Percentiles rank a stretch among this genome's conserved stretches.
Conservation (phyloP, 1,140 invertebrate genomes). For the Wiebesia pumilae region DNA sequence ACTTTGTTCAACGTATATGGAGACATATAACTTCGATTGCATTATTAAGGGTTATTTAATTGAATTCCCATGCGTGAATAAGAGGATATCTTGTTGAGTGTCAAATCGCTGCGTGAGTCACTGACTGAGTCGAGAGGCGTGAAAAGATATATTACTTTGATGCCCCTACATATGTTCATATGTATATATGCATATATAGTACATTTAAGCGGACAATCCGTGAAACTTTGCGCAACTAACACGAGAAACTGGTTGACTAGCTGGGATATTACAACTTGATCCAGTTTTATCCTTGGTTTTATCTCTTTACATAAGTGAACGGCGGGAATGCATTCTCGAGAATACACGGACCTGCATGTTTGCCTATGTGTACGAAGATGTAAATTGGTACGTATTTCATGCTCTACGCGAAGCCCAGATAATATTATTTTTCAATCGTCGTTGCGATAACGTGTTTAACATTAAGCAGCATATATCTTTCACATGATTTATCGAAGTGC, state of each 20-base stretch:
- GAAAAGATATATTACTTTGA: conserved; percentile 11
- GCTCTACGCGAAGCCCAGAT: background rate
- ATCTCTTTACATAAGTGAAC: conserved; percentile 40
- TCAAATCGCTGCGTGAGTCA: background rate
- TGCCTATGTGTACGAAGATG: background rate
- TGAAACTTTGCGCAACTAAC: background rate
- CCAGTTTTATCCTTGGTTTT: conserved; percentile 43
- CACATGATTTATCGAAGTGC: background rate
- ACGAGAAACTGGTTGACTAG: conserved; percentile 18
- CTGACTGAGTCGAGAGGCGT: background rate
- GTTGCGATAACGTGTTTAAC: background rate
- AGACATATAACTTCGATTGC: background rate
- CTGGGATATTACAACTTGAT: conserved; percentile 43
- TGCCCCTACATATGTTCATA: background rate
- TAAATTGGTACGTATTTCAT: conserved; percentile 22
- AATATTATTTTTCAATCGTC: conserved; percentile 8
- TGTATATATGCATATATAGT: too few relatives aligned
- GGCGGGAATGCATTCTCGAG: conserved; percentile 22
- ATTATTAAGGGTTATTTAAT: background rate
- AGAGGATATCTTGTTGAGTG: background rate
- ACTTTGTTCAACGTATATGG: too few relatives aligned
- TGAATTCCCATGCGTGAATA: background rate
- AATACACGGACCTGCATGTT: background rate
- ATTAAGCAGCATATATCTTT: background rate
- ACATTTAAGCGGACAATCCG: too few relatives aligned